These are phyloP conservation scores for Anguilla megastoma DNA, from an alignment of 2,797 vertebrate species.

Conservation along the genomic window DNA sequence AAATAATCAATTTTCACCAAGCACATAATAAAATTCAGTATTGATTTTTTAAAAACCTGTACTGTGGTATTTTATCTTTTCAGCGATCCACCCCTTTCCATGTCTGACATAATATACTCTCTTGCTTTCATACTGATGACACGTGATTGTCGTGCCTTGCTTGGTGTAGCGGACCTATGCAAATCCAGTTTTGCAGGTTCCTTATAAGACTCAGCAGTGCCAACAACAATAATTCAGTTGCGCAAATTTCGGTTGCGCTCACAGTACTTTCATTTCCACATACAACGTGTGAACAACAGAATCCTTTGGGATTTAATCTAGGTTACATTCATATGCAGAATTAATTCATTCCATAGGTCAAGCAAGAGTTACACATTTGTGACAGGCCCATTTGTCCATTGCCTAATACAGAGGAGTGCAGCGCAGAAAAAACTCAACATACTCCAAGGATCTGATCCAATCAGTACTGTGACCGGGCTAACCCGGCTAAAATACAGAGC, in stretches of 20 bases:
- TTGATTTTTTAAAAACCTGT: too few relatives aligned
- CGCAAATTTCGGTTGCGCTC: neutral
- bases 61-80: neutral
- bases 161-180: neutral
- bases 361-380: neutral
- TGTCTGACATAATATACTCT: neutral
- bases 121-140: neutral
- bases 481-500: neutral
- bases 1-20: neutral
- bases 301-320: neutral
- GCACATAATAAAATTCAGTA: neutral
- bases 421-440: neutral
- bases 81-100: neutral
- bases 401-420: neutral
- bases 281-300: neutral
- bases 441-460: neutral
- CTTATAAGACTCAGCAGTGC: neutral
- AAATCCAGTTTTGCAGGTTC: neutral
- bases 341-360: neutral
- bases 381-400: neutral
- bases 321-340: neutral
- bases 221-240: neutral
- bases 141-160: neutral
- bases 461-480: neutral
- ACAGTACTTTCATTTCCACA: neutral